Evolutionary conservation across 1,140 invertebrate genomes (phyloP).

Genomic region (Dysdera silvatica): DNA sequence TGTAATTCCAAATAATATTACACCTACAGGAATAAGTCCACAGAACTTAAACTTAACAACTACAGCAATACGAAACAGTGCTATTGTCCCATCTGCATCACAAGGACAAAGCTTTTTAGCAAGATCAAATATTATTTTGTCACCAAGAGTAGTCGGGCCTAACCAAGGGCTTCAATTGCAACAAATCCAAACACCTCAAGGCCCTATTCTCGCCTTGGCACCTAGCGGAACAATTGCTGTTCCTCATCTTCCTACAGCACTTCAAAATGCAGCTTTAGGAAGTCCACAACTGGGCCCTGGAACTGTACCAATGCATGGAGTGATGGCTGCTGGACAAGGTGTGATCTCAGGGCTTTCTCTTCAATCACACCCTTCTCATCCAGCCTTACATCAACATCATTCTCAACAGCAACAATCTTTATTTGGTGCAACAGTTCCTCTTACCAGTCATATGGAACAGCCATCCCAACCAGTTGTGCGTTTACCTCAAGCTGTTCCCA

Average conservation of each 20-base stretch:
- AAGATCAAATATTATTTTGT: constrained; percentile 26
- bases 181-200: constrained; percentile 48
- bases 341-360: constrained; percentile 25
- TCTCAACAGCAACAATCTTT: constrained; percentile 15
- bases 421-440: constrained; percentile 26
- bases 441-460: constrained; percentile 21
- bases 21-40: background rate
- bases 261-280: constrained; percentile 9
- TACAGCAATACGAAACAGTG: constrained; percentile 13
- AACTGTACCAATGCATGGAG: constrained; percentile 18
- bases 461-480: constrained; percentile 20
- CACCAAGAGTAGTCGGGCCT: constrained; percentile 19
- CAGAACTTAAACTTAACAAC: constrained; percentile 23
- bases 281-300: constrained; percentile 16
- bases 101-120: constrained; percentile 9
- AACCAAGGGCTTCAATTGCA: constrained; percentile 42
- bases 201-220: constrained; percentile 47
- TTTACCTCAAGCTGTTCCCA: constrained; percentile 16
- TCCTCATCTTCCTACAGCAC: constrained; percentile 14
- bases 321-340: constrained; percentile 25
- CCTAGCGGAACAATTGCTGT: constrained; percentile 26
- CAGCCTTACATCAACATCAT: constrained; percentile 22
- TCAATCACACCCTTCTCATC: constrained; percentile 21
- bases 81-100: constrained; percentile 14
- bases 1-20: constrained; percentile 27